Evolutionary conservation across 2,797 vertebrate genomes (phyloP), one percentile per base, ranked within the genome.

Genomic region (Chiloscyllium punctatum): DNA sequence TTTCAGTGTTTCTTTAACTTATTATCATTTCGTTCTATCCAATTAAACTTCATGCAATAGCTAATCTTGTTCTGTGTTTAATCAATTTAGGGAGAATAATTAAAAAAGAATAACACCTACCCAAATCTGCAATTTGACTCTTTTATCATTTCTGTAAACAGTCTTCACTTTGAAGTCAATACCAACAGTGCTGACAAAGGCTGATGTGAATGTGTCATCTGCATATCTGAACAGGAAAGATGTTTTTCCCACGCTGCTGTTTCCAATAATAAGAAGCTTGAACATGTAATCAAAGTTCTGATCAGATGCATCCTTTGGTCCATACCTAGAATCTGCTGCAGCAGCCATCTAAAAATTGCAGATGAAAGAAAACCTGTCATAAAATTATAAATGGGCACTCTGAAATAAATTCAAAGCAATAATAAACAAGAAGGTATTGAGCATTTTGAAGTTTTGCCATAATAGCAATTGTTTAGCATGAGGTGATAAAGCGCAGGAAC

Each of bases 221-320:
- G 99, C 99, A 0, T 99, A 99, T 96, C 99, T 98, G 97, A 99
- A 99, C 86, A 99, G 97, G 97, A 99, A 99, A 96, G 98, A 99
- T 0, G 99, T 99, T 97, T 99, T 99, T 79, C 99, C 99, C 13
- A 99, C 99, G 0, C 99, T 99, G 98, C 99, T 99, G 97, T 99
- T 99, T 87, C 99, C 99, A 62, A 99, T 99, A 96, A 99, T 99
- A 96, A 99, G 98, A 95, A 99, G 98, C 96, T 99, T 99, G 97
- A 99, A 99, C 99, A 99, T 99, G 97, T 99, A 99, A 97, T 99
- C 99, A 91, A 99, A 99, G 97, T 99, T 99, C 97, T 99, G 99
- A 97, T 99, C 99, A 0, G 99, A 99, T 96, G 98, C 98, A 96
- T 99, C 99, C 96, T 98, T 98, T 97, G 98, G 98, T 95, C 98